Evolutionary conservation across 2,113 vertebrate genomes (phyloP), one percentile per base, ranked within the genome.

Genomic region (Gallinago jamesoni): DNA sequence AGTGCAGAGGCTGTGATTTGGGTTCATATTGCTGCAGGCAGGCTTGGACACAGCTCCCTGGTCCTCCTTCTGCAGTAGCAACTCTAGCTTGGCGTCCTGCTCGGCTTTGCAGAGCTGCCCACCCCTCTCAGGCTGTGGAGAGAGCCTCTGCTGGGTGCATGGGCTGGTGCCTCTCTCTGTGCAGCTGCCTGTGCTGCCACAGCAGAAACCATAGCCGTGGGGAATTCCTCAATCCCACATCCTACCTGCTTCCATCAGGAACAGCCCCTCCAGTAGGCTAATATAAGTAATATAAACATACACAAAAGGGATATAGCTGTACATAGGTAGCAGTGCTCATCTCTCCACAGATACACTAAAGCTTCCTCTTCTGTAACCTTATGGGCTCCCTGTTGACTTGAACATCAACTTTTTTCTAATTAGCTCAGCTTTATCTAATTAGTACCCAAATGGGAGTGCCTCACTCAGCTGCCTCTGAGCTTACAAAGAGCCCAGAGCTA

Each of bases 371-470:
- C 80, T 27, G 1, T 12, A 76, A 18, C 24, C 33, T 53, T 23
- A 56, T 39, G 11, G 1, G 79, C 83, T 60, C 59, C 15, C 27
- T 56, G 90, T 67, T 17, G 43, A 39, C 59, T 78, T 9, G 2
- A 84, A 68, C 27, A 48, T 33, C 48, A 77, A 33, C 11, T 4
- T 6, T 70, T 88, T 47, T 12, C n/a, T 76, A 63, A 89, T 93
- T 77, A 93, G 33, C 45, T 84, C 45, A 5, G 47, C 43, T 75
- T 92, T 59, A 39, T n/a, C 92, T 87, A 90, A 86, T 96, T 87
- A 95, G 35, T 62, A 55, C 45, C 28, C 39, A 33, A 64, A 66
- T 1, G 17, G 33, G 27, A 84, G 35, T 15, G 37, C 31, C 55
- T 89, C 43, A 41, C 33, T 35, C 18, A 22, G 64, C 78, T 79